Conservation (phyloP, 2,888 invertebrate species). For the Sminthurides aquaticus region DNA sequence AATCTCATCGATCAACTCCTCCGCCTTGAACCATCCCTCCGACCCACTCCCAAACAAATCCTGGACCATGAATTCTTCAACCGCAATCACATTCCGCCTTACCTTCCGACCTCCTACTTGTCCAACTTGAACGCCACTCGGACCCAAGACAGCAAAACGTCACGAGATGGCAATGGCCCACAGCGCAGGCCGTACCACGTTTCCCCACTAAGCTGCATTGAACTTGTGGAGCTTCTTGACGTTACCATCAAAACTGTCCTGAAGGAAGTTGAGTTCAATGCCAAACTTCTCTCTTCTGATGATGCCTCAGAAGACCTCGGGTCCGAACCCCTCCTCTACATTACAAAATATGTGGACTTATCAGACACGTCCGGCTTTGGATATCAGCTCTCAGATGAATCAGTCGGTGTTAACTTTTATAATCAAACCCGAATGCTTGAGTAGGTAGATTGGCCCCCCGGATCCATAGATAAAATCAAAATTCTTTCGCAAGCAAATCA, state of each 20-base stretch:
- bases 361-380: constrained; percentile 99
- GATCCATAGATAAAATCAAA: no score
- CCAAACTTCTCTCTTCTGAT: constrained; percentile 19
- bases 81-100: constrained; percentile 66
- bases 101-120: constrained; percentile 84
- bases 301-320: constrained; percentile 94
- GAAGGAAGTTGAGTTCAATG: not conserved
- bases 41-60: constrained; percentile 72
- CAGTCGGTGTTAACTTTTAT: constrained; percentile 97
- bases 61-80: constrained; percentile 68
- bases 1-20: constrained; percentile 71
- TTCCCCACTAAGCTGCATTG: not conserved
- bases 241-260: constrained; percentile 14
- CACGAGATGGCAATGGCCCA: constrained; percentile 8
- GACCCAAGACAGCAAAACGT: constrained; percentile 4
- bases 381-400: constrained; percentile 96
- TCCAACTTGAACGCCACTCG: constrained; percentile 49
- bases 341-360: constrained; percentile 99
- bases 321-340: constrained; percentile 91
- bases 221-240: constrained; percentile 15
- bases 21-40: constrained; percentile 70
- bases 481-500: no score
- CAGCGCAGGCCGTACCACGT: not conserved
- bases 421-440: constrained; percentile 91
- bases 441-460: no score